Conservation (phyloP, 2,797 vertebrate genomes). For the Tenualosa thibaudeaui region DNA sequence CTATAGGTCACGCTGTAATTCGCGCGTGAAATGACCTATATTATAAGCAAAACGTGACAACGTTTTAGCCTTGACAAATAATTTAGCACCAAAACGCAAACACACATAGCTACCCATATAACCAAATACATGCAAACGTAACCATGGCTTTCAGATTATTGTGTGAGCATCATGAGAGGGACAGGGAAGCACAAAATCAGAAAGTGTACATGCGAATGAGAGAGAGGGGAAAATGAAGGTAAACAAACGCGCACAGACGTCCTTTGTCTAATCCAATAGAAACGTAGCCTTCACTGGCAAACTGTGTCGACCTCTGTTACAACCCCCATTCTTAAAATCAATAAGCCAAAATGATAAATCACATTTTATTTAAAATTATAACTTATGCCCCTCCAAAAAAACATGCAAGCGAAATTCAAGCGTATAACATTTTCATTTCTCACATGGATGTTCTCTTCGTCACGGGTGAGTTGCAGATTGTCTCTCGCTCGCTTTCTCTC, state of each 20-base stretch:
- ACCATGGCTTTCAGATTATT: not conserved
- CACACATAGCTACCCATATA: not conserved
- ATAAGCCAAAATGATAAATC: not conserved
- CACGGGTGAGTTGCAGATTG: constrained; percentile 22
- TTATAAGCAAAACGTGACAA: not conserved
- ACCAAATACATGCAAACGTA: constrained; percentile 1
- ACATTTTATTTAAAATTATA: not conserved
- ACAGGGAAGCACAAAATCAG: not conserved
- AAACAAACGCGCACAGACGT: constrained; percentile 24
- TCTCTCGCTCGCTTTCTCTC: constrained; percentile 12
- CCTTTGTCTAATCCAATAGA: constrained; percentile 24
- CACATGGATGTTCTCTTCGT: constrained; percentile 19
- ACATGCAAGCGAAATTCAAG: not conserved
- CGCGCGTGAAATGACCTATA: constrained; percentile 15
- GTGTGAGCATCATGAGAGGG: not conserved
- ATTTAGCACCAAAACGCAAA: not conserved
- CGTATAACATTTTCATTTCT: not conserved
- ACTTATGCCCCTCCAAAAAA: not conserved
- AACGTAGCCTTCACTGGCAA: not conserved
- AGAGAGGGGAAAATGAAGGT: constrained; percentile 12
- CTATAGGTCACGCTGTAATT: not conserved
- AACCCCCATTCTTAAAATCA: not conserved
- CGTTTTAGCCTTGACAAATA: not conserved
- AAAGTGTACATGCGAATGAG: not conserved
- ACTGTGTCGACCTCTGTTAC: constrained; percentile 16